Conservation (phyloP, 2,797 vertebrate species). For the Coranthus polyacanthus region DNA sequence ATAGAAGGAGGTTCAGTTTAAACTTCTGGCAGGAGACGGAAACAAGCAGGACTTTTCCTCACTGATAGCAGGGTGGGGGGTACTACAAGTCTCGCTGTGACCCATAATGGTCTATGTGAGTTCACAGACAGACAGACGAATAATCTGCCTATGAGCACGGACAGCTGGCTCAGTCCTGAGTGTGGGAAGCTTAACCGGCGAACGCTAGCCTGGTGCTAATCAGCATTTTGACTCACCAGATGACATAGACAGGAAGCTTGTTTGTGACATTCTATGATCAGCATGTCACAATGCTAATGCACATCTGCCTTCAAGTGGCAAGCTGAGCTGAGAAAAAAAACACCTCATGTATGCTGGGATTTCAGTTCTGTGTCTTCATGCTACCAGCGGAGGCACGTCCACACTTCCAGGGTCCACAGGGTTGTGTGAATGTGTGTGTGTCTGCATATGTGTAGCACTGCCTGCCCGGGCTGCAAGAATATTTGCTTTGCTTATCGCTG, state of each 20-base stretch:
- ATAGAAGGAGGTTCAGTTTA: too few species aligned
- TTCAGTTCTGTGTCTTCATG: neutral
- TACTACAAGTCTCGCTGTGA: too few species aligned
- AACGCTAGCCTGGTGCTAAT: conserved; percentile 72
- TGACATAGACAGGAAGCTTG: conserved; percentile 64
- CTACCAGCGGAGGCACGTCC: conserved; percentile 20
- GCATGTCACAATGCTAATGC: conserved; percentile 62
- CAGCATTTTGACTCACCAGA: conserved; percentile 77
- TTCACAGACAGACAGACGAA: conserved; percentile 60
- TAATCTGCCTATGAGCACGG: conserved; percentile 63
- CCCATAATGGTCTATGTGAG: too few species aligned
- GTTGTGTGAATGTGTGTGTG: conserved; percentile 13
- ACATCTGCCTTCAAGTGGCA: conserved; percentile 57
- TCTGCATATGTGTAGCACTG: conserved; percentile 41
- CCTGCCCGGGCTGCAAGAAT: conserved; percentile 79
- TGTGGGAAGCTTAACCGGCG: conserved; percentile 63
- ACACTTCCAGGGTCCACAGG: conserved; percentile 3
- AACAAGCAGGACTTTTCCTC: too few species aligned
- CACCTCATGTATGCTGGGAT: conserved; percentile 9
- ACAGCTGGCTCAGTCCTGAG: conserved; percentile 77
- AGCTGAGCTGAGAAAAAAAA: conserved; percentile 5
- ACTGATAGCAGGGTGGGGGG: too few species aligned
- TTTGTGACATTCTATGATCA: conserved; percentile 37
- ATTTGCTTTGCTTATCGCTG: conserved; percentile 90
- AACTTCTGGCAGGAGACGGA: too few species aligned